A percentile compares a stretch with the other conserved stretches of the same genome.
These are phyloP conservation scores for Sinodicranocentrus sp. DNA, from an alignment of 2,888 invertebrate species.

Conservation along the genomic window DNA sequence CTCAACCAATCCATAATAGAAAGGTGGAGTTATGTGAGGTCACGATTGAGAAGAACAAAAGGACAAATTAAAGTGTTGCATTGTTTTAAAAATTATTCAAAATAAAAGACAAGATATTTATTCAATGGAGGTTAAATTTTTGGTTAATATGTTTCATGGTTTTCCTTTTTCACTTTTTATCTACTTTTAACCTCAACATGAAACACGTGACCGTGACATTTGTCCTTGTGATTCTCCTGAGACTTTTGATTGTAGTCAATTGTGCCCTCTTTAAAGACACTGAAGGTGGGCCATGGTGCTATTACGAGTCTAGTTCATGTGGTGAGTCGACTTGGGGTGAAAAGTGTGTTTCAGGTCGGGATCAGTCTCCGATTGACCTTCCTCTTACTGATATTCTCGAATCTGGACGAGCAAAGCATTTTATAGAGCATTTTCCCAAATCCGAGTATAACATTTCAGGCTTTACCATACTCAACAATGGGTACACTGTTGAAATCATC, in stretches of 20 bases:
- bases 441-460: background rate
- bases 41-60: background rate
- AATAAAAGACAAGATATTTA: background rate
- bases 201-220: too few species aligned
- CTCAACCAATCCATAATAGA: background rate
- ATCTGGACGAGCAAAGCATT: too few species aligned
- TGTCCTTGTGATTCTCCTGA: too few species aligned
- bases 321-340: background rate
- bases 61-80: background rate
- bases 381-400: background rate
- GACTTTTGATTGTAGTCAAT: too few species aligned
- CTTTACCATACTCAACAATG: background rate
- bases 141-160: background rate
- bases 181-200: too few species aligned
- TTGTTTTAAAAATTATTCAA: background rate
- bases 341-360: background rate
- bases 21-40: background rate
- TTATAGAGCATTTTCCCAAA: background rate
- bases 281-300: background rate
- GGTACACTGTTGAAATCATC: background rate
- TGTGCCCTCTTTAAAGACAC: background rate
- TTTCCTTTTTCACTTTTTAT: too few species aligned
- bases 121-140: background rate
- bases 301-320: background rate
- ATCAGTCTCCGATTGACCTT: constrained; percentile 28